phyloP scores from a whole-genome alignment of 2,888 invertebrate genomes.

The Drosophila paranaensis region DNA sequence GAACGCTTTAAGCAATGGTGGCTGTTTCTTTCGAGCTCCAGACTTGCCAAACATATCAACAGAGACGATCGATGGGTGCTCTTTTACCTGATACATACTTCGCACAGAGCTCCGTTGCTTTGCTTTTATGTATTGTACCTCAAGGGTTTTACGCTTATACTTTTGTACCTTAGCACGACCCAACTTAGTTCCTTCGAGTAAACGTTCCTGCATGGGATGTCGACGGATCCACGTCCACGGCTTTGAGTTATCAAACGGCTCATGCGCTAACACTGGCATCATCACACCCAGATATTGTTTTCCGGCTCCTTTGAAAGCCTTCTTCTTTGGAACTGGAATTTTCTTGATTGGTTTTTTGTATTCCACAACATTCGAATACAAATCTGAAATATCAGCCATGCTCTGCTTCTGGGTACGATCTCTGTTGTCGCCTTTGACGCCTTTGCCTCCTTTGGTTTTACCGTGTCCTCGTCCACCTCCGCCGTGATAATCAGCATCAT shows the following conservation, averaged over 20 bases:
- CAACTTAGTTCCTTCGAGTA: conserved; percentile 13
- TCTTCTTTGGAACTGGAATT: conserved; percentile 11
- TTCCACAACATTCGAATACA: conserved; percentile 31
- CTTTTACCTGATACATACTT: not conserved
- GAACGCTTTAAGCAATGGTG: not conserved
- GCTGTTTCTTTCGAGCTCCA: conserved; percentile 1
- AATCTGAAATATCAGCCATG: conserved; percentile 22
- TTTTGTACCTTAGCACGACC: conserved; percentile 22
- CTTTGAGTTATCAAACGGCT: conserved; percentile 36
- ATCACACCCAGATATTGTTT: conserved; percentile 14
- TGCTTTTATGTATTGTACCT: not conserved
- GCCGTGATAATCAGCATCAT: not conserved
- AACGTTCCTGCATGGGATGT: conserved; percentile 27
- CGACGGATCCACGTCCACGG: conserved; percentile 54
- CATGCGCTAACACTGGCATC: conserved; percentile 37
- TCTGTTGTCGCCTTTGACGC: not conserved
- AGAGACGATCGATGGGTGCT: not conserved
- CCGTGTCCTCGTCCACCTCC: no score
- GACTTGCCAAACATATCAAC: conserved; percentile 17
- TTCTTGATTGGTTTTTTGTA: conserved; percentile 12
- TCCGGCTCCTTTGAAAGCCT: not conserved
- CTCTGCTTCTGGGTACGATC: not conserved
- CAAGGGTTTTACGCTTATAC: conserved; percentile 4
- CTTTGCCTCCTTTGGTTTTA: no score
- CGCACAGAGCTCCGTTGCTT: not conserved